Percentiles rank a stretch among this genome's conserved stretches.
Conservation (phyloP, 2,888 invertebrate genomes). For the Morpho deidamia region DNA sequence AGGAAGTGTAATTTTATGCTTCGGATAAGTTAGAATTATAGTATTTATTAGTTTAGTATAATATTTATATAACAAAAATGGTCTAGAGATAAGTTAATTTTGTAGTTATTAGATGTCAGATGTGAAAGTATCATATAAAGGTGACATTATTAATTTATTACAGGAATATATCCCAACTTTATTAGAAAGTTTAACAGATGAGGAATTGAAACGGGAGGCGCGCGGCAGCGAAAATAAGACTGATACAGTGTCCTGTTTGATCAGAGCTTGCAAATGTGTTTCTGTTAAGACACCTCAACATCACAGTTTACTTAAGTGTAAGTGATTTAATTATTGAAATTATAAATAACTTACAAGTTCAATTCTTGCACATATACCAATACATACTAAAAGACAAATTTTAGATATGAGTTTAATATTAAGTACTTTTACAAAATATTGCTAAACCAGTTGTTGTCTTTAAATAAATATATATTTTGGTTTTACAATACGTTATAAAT, state of each 20-base stretch:
- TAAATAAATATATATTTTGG: too few relatives aligned
- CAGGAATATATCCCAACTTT: conserved; percentile 94
- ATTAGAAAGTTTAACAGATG: conserved; percentile 95
- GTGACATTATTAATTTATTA: conserved; percentile 13
- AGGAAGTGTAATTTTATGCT: too few relatives aligned
- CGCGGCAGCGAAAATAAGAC: conserved; percentile 96
- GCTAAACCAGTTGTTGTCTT: too few relatives aligned
- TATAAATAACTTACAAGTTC: too few relatives aligned
- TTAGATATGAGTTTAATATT: too few relatives aligned
- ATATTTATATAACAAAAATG: neutral
- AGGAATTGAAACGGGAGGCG: conserved; percentile 96
- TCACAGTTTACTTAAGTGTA: conserved; percentile 83
- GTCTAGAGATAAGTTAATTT: neutral
- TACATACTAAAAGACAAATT: too few relatives aligned
- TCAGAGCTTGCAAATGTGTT: conserved; percentile 93
- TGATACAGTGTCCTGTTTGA: conserved; percentile 96
- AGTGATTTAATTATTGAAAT: conserved; percentile 29
- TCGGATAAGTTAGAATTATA: too few relatives aligned
- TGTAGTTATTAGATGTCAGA: neutral
- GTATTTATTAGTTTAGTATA: too few relatives aligned
- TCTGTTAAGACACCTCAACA: conserved; percentile 90
- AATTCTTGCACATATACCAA: too few relatives aligned
- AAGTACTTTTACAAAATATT: too few relatives aligned
- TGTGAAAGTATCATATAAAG: neutral
- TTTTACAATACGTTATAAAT: too few relatives aligned